phyloP scores from a whole-genome alignment of 2,797 vertebrate species.

The Amniataba percoides region DNA sequence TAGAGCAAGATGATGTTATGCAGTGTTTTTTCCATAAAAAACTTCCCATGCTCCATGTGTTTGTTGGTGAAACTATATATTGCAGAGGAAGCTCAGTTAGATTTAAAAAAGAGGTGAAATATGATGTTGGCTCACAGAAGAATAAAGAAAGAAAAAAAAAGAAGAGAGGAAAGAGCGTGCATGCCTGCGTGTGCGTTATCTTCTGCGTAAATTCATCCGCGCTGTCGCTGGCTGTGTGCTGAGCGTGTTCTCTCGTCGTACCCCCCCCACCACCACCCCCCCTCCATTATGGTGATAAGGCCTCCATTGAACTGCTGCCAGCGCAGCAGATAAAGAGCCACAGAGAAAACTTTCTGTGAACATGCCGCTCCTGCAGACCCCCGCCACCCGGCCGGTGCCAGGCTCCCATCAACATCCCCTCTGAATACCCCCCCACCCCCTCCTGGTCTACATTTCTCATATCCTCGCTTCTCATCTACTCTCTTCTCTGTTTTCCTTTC shows the following conservation, averaged over 20 bases:
- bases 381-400: slow-evolving; percentile 62
- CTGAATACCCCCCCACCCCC: slow-evolving; percentile 15
- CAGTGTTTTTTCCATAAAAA: neutral
- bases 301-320: slow-evolving; percentile 85
- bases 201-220: neutral
- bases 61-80: slow-evolving; percentile 10
- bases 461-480: slow-evolving; percentile 6
- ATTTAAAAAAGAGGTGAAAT: slow-evolving; percentile 26
- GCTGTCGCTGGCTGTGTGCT: slow-evolving; percentile 42
- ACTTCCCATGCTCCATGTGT: neutral
- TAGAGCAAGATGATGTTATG: neutral
- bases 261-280: slow-evolving; percentile 57
- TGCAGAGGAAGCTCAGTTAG: neutral
- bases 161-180: neutral
- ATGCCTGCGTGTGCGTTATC: slow-evolving; percentile 2
- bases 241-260: slow-evolving; percentile 72
- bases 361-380: slow-evolving; percentile 73
- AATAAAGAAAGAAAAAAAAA: slow-evolving; percentile 3
- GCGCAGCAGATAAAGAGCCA: slow-evolving; percentile 80
- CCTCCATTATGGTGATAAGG: slow-evolving; percentile 86
- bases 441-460: slow-evolving; percentile 14
- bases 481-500: slow-evolving; percentile 2
- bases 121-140: slow-evolving; percentile 11
- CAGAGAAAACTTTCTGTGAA: slow-evolving; percentile 78
- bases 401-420: slow-evolving; percentile 62